Percentiles rank a stretch among this genome's conserved stretches.
Conservation (phyloP, 2,797 vertebrate genomes). For the Graptemys geographica region DNA sequence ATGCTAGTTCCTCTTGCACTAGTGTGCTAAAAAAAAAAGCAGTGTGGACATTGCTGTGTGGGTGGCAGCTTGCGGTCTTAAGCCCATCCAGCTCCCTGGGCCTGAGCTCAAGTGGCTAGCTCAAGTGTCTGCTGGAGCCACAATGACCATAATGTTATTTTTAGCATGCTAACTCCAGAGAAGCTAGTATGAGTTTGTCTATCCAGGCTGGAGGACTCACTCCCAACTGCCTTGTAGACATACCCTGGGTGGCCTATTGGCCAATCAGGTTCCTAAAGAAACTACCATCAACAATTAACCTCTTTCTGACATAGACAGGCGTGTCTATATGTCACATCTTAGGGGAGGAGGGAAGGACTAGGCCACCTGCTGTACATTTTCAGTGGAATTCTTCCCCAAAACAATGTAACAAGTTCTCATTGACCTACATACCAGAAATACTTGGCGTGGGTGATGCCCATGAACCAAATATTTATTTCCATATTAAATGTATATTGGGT, state of each 20-base stretch:
- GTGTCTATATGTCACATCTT: fast-evolving
- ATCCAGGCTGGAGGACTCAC: no score
- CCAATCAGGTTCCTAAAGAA: fast-evolving
- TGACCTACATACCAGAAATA: neutral
- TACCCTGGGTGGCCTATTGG: fast-evolving
- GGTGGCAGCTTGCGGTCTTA: no score
- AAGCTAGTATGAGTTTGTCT: no score
- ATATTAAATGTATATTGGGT: neutral
- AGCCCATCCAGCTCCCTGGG: no score
- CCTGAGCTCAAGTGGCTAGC: no score
- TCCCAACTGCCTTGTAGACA: no score
- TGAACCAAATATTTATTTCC: neutral
- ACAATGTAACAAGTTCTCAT: neutral
- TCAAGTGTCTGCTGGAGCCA: no score
- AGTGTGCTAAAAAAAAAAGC: no score
- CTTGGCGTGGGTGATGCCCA: neutral
- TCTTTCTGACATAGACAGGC: neutral
- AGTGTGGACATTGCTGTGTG: no score
- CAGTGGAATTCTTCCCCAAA: neutral
- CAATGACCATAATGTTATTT: no score
- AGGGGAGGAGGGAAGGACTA: neutral
- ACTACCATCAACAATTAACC: neutral
- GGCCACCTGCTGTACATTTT: neutral
- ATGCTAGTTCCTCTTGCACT: no score
- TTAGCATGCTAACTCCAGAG: no score